These are phyloP conservation scores for Dicaeum eximium DNA, from an alignment of 2,113 vertebrate genomes.

Conservation along the genomic window DNA sequence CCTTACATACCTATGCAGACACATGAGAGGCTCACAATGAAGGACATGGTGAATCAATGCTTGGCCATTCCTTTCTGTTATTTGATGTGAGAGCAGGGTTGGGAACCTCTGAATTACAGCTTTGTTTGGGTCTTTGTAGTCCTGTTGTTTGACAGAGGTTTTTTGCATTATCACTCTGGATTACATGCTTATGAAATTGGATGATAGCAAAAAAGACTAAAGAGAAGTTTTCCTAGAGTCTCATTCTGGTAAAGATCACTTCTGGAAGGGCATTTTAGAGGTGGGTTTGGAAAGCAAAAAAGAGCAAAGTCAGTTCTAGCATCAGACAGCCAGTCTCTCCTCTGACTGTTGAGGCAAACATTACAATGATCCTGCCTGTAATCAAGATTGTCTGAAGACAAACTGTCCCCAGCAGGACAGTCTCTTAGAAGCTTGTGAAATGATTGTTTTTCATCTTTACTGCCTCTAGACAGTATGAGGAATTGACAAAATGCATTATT, in stretches of 20 bases:
- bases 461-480: not conserved
- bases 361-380: not conserved
- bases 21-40: not conserved
- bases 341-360: not conserved
- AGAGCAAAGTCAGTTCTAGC: not conserved
- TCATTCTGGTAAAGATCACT: not conserved
- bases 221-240: not conserved
- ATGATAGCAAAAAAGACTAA: not conserved
- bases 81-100: not conserved
- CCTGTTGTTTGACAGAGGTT: not conserved
- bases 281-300: not conserved
- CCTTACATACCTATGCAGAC: not conserved
- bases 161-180: not conserved
- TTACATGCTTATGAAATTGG: not conserved
- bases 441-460: not conserved
- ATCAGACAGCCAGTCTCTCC: not conserved
- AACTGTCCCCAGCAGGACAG: not conserved
- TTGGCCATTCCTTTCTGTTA: not conserved
- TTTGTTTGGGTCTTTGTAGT: not conserved
- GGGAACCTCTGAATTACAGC: not conserved
- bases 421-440: not conserved
- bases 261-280: not conserved
- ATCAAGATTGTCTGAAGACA: not conserved
- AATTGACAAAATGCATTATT: not conserved
- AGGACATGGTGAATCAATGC: not conserved